Base-by-base conservation (phyloP, 2,888 invertebrate genomes). In the Zhuqinia jingwanae region DNA sequence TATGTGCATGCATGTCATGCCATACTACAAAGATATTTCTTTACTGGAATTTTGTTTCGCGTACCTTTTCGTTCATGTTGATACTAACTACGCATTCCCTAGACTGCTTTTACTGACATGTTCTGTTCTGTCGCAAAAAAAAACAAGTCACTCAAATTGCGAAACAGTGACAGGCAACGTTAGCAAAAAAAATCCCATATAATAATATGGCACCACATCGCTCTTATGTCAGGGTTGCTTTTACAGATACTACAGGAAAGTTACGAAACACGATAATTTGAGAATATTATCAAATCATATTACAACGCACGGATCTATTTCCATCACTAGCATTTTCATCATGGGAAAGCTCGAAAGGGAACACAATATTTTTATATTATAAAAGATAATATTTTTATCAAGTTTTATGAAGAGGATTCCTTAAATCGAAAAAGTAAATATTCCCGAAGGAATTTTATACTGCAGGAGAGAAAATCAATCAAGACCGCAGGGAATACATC, bases 251-350 rank as follows among this genome's bases (percentile, higher is more conserved):
- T 27, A 45, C 45, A 47, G 47, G 20, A 45, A 73, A 27, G 47
- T 73, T 50, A 27, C 73, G n/a, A 50, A 73, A 73, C 47, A 73
- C 50, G 27, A 27, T 27, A n/a, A n/a, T 73, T 47, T 27, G 27
- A 50, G 50, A 73, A 50, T 50, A 73, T n/a, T 50, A 27, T 50
- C 73, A n/a, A n/a, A n/a, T n/a, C n/a, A n/a, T n/a, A n/a, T n/a
- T n/a, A n/a, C n/a, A n/a, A n/a, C n/a, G n/a, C n/a, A n/a, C n/a
- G n/a, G n/a, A n/a, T n/a, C n/a, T n/a, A n/a, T n/a, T n/a, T n/a
- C n/a, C n/a, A n/a, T n/a, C n/a, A n/a, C n/a, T n/a, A n/a, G n/a
- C n/a, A n/a, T n/a, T n/a, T n/a, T n/a, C n/a, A n/a, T n/a, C n/a
- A n/a, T n/a, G n/a, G n/a, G n/a, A n/a, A n/a, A n/a, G n/a, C n/a